Percentiles rank a stretch among this genome's conserved stretches.
These are phyloP conservation scores for Sphinx pinastri DNA, from an alignment of 2,888 invertebrate genomes.

Conservation along the genomic window DNA sequence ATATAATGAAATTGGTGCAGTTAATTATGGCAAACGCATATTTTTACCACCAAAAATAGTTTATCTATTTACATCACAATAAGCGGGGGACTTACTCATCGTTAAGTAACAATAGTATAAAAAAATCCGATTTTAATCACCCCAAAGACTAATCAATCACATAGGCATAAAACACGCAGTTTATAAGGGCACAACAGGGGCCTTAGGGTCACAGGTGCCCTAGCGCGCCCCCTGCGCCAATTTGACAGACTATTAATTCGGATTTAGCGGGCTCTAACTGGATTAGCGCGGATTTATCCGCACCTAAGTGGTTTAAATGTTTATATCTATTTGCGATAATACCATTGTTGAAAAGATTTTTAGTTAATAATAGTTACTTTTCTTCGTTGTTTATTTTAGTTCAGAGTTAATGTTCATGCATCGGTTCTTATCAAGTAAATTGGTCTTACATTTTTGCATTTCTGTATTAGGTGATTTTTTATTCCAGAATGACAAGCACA, in stretches of 20 bases:
- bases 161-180: conserved; percentile 19
- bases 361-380: neutral
- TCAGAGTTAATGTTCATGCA: neutral
- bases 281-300: conserved; percentile 68
- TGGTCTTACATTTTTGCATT: neutral
- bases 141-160: conserved; percentile 23
- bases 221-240: conserved; percentile 68
- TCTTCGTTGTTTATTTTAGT: neutral
- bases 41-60: too few relatives aligned
- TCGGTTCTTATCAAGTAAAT: neutral
- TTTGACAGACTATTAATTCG: conserved; percentile 83
- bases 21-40: too few relatives aligned
- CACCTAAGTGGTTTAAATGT: conserved; percentile 57
- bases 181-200: conserved; percentile 35
- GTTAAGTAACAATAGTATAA: neutral
- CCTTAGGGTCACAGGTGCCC: conserved; percentile 66
- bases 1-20: too few relatives aligned
- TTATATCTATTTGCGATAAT: conserved; percentile 24
- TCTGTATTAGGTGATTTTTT: neutral
- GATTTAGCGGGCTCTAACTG: conserved; percentile 68
- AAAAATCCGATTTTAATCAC: neutral
- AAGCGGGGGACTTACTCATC: neutral
- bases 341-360: conserved; percentile 8
- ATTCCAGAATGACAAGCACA: too few relatives aligned
- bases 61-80: too few relatives aligned